phyloP scores from a whole-genome alignment of 2,113 vertebrate genomes.

The Stercorarius parasiticus region DNA sequence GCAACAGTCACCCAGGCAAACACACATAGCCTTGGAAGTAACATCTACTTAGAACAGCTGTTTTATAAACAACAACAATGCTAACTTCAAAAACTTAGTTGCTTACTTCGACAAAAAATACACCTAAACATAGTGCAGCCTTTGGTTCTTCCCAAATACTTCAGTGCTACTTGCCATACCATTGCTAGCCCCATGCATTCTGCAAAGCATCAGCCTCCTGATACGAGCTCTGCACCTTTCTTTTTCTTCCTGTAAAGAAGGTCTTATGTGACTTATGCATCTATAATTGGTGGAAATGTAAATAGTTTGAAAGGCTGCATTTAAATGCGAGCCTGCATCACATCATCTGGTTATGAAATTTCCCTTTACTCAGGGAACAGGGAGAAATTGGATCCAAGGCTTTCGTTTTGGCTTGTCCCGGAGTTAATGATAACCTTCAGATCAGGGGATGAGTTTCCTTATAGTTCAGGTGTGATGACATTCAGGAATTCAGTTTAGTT shows the following conservation, averaged over 20 bases:
- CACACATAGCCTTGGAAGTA: neutral
- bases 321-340: neutral
- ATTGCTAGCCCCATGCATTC: neutral
- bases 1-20: neutral
- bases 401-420: neutral
- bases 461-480: neutral
- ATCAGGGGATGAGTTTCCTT: neutral
- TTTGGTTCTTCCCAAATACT: neutral
- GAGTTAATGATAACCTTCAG: neutral
- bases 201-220: neutral
- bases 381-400: neutral
- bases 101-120: neutral
- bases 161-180: accelerated
- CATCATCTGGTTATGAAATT: neutral
- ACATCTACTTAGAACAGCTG: neutral
- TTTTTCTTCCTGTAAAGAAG: neutral
- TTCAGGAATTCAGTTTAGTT: neutral
- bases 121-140: neutral
- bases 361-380: neutral
- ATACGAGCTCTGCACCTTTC: neutral
- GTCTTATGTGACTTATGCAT: neutral
- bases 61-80: neutral
- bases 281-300: neutral
- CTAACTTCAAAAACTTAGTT: neutral
- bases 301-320: neutral